Conservation (phyloP, 2,888 invertebrate genomes). For the Polylopha cassiicola region DNA sequence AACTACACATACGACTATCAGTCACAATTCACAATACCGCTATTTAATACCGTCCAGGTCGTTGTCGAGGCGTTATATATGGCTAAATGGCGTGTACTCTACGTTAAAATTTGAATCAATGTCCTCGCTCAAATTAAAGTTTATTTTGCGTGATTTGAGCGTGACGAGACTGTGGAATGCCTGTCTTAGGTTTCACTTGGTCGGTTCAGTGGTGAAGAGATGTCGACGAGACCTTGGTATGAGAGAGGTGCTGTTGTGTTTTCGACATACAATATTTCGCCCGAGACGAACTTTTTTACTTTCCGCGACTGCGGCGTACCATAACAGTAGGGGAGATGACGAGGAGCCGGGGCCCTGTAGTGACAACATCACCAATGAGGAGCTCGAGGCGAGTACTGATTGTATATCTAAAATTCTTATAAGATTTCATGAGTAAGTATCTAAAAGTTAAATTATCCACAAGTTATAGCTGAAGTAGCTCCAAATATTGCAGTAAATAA, state of each 20-base stretch:
- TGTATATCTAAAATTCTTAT: not conserved
- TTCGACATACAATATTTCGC: slow-evolving; percentile 53
- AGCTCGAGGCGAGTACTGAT: slow-evolving; percentile 49
- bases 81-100: slow-evolving; percentile 46
- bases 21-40: slow-evolving; percentile 34
- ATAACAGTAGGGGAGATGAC: slow-evolving; percentile 38
- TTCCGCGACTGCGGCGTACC: slow-evolving; percentile 61
- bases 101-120: slow-evolving; percentile 21
- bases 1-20: slow-evolving; percentile 33
- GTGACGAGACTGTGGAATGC: slow-evolving; percentile 51
- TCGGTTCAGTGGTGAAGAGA: slow-evolving; percentile 52
- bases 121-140: slow-evolving; percentile 34
- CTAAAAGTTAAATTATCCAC: no score
- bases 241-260: slow-evolving; percentile 56
- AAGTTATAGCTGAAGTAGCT: no score
- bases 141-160: slow-evolving; percentile 53
- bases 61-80: slow-evolving; percentile 39
- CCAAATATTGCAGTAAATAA: no score
- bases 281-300: slow-evolving; percentile 54
- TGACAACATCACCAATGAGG: slow-evolving; percentile 54
- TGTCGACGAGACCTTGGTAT: slow-evolving; percentile 55
- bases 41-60: slow-evolving; percentile 34
- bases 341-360: slow-evolving; percentile 35
- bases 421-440: no score
- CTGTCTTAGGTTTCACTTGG: slow-evolving; percentile 52